A percentile compares a stretch with the other conserved stretches of the same genome.
Conservation (phyloP, 2,113 vertebrate species). For the Barbus barbus region DNA sequence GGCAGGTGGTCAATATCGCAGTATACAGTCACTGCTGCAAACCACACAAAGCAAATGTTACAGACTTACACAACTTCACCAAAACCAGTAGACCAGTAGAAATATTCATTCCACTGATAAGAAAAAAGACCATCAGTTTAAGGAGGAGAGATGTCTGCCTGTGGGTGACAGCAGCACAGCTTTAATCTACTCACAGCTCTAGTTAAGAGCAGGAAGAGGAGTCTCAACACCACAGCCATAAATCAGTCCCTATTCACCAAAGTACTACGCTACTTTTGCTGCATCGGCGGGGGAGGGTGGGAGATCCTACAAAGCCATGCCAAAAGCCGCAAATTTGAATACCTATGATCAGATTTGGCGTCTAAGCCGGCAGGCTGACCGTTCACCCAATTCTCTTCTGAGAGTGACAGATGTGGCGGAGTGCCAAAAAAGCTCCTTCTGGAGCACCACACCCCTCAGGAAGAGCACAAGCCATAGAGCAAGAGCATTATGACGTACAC, state of each 20-base stretch:
- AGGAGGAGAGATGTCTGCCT: neutral
- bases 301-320: conserved; percentile 14
- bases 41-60: neutral
- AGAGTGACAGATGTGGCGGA: conserved; percentile 55
- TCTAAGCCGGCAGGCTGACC: conserved; percentile 35
- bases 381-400: conserved; percentile 51
- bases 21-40: neutral
- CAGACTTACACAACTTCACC: conserved; percentile 2
- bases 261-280: conserved; percentile 13
- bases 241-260: conserved; percentile 39
- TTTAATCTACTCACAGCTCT: conserved; percentile 39
- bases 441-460: conserved; percentile 10
- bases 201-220: conserved; percentile 48
- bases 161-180: conserved; percentile 2
- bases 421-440: conserved; percentile 32
- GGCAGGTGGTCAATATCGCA: conserved; percentile 4
- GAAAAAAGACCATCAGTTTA: neutral
- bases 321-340: conserved; percentile 47
- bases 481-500: conserved; percentile 9
- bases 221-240: conserved; percentile 41
- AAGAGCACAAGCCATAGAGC: conserved; percentile 3
- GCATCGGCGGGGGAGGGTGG: neutral
- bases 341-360: conserved; percentile 45
- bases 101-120: neutral
- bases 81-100: neutral